Conservation (phyloP, 2,888 invertebrate species). For the Polylopha cassiicola region DNA sequence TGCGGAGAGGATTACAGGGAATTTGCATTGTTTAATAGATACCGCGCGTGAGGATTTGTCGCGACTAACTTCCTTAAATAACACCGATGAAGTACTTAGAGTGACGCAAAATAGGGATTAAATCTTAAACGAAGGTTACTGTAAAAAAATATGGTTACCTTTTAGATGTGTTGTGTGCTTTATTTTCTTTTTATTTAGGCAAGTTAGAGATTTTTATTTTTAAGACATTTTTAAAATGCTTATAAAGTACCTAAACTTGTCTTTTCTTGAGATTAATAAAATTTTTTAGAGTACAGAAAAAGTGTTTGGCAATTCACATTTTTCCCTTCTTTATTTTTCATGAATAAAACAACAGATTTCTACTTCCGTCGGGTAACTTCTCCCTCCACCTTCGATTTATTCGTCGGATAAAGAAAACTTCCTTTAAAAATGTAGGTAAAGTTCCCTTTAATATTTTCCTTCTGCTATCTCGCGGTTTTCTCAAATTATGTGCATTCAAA, state of each 20-base stretch:
- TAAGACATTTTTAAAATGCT: conserved; percentile 27
- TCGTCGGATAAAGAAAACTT: conserved; percentile 73
- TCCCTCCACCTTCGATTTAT: conserved; percentile 76
- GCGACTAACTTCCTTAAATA: conserved; percentile 37
- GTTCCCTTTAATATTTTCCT: conserved; percentile 72
- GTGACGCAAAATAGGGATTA: too few species aligned
- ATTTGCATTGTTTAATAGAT: conserved; percentile 77
- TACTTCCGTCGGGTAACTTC: conserved; percentile 66
- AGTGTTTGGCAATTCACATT: conserved; percentile 54
- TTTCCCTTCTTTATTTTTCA: conserved; percentile 69
- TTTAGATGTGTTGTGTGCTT: too few species aligned
- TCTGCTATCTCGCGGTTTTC: conserved; percentile 61
- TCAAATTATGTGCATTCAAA: conserved; percentile 69
- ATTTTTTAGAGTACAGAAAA: conserved; percentile 36
- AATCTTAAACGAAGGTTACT: too few species aligned
- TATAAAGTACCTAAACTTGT: conserved; percentile 33
- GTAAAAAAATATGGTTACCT: too few species aligned
- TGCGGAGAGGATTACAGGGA: conserved; percentile 70
- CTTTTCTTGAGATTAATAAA: conserved; percentile 38
- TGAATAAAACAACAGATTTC: conserved; percentile 77
- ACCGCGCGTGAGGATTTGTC: conserved; percentile 71
- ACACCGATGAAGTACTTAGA: too few species aligned
- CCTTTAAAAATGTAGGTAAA: conserved; percentile 73
- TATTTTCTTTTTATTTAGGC: too few species aligned
- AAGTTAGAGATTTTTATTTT: conserved; percentile 4